phyloP scores from a whole-genome alignment of 2,797 vertebrate species.

The Apogon hyalosoma region DNA sequence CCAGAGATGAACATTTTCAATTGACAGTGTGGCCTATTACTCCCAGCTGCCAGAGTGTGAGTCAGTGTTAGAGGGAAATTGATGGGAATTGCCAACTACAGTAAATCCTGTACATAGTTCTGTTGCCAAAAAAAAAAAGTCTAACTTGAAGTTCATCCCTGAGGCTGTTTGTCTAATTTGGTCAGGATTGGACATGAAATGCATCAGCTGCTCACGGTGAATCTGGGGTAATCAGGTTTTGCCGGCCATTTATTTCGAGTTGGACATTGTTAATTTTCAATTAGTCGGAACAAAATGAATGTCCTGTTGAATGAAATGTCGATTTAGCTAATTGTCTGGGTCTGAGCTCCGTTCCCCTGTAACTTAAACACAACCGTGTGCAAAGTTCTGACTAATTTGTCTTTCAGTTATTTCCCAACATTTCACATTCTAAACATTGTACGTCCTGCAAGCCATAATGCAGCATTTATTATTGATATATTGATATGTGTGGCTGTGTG shows the following conservation, averaged over 20 bases:
- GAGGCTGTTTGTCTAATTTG: conserved; percentile 25
- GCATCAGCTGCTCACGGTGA: conserved; percentile 25
- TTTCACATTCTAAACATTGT: conserved; percentile 20
- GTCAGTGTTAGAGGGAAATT: conserved; percentile 56
- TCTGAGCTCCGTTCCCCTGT: conserved; percentile 14
- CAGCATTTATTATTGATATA: conserved; percentile 13
- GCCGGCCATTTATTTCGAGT: conserved; percentile 33
- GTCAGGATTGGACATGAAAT: conserved; percentile 30
- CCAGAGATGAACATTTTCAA: conserved; percentile 60
- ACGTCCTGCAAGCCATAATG: not conserved
- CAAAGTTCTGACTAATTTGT: conserved; percentile 18
- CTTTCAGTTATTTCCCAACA: conserved; percentile 19
- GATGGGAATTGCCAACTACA: conserved; percentile 31
- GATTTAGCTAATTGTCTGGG: conserved; percentile 48
- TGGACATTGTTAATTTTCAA: conserved; percentile 57
- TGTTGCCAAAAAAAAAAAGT: conserved; percentile 31
- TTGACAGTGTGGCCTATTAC: conserved; percentile 44
- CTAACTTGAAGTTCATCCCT: conserved; percentile 28
- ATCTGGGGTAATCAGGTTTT: conserved; percentile 48
- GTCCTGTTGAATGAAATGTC: conserved; percentile 42
- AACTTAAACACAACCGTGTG: conserved; percentile 31
- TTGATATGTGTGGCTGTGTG: conserved; percentile 10
- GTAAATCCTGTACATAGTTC: conserved; percentile 41
- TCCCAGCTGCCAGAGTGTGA: conserved; percentile 49
- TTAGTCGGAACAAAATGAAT: conserved; percentile 43